Evolutionary conservation across 1,140 invertebrate genomes (phyloP).

Genomic region (Drosophila watanabei): DNA sequence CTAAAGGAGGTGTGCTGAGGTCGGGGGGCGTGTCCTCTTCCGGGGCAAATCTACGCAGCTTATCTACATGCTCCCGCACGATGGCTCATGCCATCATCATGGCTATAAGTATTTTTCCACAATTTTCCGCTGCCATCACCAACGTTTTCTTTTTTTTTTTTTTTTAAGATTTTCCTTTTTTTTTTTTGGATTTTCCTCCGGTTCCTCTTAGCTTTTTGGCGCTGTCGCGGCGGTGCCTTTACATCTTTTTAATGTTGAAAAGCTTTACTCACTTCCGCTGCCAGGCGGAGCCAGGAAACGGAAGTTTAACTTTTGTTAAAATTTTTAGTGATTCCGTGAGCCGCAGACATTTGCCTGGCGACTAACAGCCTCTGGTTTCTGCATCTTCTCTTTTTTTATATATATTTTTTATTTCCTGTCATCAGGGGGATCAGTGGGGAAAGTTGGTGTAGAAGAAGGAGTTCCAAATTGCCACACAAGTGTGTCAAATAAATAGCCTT

Average conservation of each 20-base stretch:
- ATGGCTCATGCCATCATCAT: slow-evolving; percentile 38
- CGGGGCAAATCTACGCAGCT: slow-evolving; percentile 71
- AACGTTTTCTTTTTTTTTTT: too few species aligned
- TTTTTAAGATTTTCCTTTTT: not conserved
- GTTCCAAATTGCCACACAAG: not conserved
- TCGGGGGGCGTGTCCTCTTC: slow-evolving; percentile 23
- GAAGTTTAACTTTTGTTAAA: slow-evolving; percentile 84
- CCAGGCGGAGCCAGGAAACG: slow-evolving; percentile 71
- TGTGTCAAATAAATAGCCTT: slow-evolving; percentile 2
- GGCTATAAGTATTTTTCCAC: slow-evolving; percentile 69
- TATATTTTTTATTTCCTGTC: slow-evolving; percentile 24
- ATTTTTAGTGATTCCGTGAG: slow-evolving; percentile 81
- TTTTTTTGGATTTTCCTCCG: slow-evolving; percentile 28
- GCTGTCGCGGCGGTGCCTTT: slow-evolving; percentile 71
- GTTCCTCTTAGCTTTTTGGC: slow-evolving; percentile 57
- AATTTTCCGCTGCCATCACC: slow-evolving; percentile 54
- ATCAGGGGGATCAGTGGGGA: slow-evolving; percentile 1
- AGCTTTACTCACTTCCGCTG: slow-evolving; percentile 80
- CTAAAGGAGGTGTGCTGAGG: not conserved
- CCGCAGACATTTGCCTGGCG: slow-evolving; percentile 59
- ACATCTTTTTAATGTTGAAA: slow-evolving; percentile 84
- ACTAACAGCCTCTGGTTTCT: not conserved
- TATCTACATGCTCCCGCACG: slow-evolving; percentile 62
- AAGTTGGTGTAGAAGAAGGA: not conserved
- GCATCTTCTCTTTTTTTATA: slow-evolving; percentile 1